phyloP scores from a whole-genome alignment of 1,140 invertebrate genomes.

The Meloidogyne chitwoodi region DNA sequence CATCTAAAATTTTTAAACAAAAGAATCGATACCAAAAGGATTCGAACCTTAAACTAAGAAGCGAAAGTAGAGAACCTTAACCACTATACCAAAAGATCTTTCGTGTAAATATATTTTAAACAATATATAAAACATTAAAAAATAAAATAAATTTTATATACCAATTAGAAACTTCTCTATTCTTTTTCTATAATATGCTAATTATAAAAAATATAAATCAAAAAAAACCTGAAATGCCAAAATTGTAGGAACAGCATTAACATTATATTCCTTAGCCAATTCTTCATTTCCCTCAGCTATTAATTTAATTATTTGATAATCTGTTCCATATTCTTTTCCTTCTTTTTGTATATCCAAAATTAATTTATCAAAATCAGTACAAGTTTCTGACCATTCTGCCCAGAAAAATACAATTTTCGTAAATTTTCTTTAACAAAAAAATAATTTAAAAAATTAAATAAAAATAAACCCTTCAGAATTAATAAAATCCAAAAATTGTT shows the following conservation, averaged over 20 bases:
- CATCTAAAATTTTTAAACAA: not conserved
- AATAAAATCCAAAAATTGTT: not conserved
- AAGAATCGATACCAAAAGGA: not conserved
- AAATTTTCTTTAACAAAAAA: not conserved
- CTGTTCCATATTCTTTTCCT: constrained; percentile 16
- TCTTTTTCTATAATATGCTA: no score
- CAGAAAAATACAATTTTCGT: constrained; percentile 36
- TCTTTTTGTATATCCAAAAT: constrained; percentile 25
- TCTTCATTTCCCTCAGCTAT: constrained; percentile 50
- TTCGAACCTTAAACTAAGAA: not conserved
- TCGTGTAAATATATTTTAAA: constrained; percentile 4
- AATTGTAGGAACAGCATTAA: constrained; percentile 51
- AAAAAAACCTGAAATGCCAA: constrained; percentile 48
- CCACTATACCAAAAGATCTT: not conserved
- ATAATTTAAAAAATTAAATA: not conserved
- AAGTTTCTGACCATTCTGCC: constrained; percentile 35
- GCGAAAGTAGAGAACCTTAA: not conserved
- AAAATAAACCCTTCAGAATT: not conserved
- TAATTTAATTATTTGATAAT: constrained; percentile 37
- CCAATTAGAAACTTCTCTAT: no score
- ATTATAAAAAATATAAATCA: constrained; percentile 4
- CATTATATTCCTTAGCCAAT: constrained; percentile 30
- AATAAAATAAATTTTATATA: constrained; percentile 9
- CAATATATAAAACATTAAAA: not conserved
- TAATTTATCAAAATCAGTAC: constrained; percentile 37